Base-by-base conservation (phyloP, 2,888 invertebrate genomes). In the Aporophyla lueneburgensis region DNA sequence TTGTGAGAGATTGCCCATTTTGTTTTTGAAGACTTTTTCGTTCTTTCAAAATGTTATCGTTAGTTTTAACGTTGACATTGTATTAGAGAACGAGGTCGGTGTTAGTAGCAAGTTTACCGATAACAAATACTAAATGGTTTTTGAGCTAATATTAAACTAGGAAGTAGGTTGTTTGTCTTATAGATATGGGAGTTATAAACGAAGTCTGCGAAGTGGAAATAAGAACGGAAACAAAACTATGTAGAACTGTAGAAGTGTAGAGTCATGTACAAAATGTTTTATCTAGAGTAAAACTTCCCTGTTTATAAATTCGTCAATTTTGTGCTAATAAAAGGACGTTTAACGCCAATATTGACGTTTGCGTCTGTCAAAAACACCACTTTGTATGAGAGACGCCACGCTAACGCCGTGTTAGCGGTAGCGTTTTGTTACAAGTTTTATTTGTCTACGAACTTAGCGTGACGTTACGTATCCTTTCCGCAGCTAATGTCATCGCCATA, bases 1-100 rank as follows among this genome's bases (percentile, higher is more conserved):
- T 84, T 75, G 49, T 5, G 33, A 68, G 58, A 27, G n/a, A 74
- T 58, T 61, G 74, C 66, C 62, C 40, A 66, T 61, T 70, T 33
- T 69, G 16, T n/a, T 56, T 69, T 33, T 49, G 16, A 33, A 24
- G 51, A 63, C 2, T 61, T 66, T 63, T 61, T 46, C 14, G 53
- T 53, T 75, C 59, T 12, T 56, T 53, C 24, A 51, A 4, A 67
- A 33, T 33, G 19, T 51, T 74, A 71, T 62, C 56, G 19, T 40
- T 67, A 10, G 33, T 7, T 46, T 46, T 5, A 5, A 2, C 46
- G 46, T 71, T 81, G 65, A 63, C 19, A 2, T 40, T 7, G 33
- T 61, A 3, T 33, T 51, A 51, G 4, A 51, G 65, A 10, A n/a
- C 19, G 5, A 66, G 49, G n/a, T 61, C 2, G 21, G 1, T 51